phyloP scores from a whole-genome alignment of 2,888 invertebrate genomes.

The Calliopum simillimum region DNA sequence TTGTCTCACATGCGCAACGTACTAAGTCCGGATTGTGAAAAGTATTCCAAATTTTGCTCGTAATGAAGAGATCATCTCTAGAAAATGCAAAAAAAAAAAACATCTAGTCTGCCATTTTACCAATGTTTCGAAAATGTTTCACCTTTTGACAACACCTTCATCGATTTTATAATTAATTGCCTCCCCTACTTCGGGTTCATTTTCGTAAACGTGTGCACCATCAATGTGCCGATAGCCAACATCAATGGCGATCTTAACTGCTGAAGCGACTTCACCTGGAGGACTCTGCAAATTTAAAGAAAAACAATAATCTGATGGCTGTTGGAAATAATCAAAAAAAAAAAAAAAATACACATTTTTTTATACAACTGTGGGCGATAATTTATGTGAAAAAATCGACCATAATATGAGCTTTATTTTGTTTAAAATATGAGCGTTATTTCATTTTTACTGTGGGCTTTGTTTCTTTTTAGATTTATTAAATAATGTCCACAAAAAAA shows the following conservation, averaged over 20 bases:
- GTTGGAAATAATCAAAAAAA: too few species aligned
- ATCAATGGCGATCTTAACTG: conserved; percentile 80
- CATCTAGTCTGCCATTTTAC: too few species aligned
- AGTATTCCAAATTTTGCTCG: conserved; percentile 90
- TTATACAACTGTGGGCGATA: too few species aligned
- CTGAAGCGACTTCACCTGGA: conserved; percentile 75
- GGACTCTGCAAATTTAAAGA: conserved; percentile 66
- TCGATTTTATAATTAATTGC: conserved; percentile 75
- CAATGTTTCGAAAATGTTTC: too few species aligned
- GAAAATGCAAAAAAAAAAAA: not conserved
- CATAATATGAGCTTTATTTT: too few species aligned
- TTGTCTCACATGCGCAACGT: conserved; percentile 73
- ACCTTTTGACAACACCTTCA: conserved; percentile 76
- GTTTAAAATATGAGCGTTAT: too few species aligned
- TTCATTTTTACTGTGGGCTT: too few species aligned
- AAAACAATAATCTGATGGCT: not conserved
- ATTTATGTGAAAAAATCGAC: too few species aligned
- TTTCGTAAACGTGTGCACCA: conserved; percentile 77
- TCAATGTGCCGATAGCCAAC: conserved; percentile 85
- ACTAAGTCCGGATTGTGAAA: conserved; percentile 85
- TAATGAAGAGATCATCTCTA: conserved; percentile 76
- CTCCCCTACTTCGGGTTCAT: conserved; percentile 80
- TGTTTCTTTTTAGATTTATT: too few species aligned
- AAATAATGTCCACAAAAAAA: too few species aligned
- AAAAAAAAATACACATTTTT: too few species aligned